These are phyloP conservation scores for Cataglyphis altisquamis DNA, from an alignment of 2,888 invertebrate species.

Conservation along the genomic window DNA sequence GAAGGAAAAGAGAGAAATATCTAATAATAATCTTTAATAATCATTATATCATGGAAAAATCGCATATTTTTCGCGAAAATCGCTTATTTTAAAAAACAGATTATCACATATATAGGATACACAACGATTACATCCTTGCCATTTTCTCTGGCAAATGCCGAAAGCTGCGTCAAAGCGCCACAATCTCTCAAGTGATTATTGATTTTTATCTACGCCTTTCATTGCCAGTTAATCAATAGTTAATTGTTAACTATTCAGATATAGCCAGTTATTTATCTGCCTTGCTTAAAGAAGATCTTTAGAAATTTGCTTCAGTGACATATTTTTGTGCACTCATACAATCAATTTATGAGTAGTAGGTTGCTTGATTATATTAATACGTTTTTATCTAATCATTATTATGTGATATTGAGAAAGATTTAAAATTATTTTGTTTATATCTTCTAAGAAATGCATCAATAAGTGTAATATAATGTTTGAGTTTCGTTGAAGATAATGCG, in stretches of 20 bases:
- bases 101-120: background rate
- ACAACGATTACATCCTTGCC: background rate
- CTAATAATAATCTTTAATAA: background rate
- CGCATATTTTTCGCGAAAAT: background rate
- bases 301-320: background rate
- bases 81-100: background rate
- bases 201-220: slow-evolving; percentile 31
- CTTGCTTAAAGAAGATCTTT: background rate
- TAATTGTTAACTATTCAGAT: slow-evolving; percentile 20
- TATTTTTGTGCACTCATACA: background rate
- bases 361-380: background rate
- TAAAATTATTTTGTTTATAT: background rate
- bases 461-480: background rate
- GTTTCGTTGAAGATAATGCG: background rate
- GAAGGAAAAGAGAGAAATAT: too few relatives aligned
- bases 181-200: slow-evolving; percentile 38
- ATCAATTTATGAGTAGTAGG: background rate
- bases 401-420: background rate
- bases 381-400: slow-evolving; percentile 29
- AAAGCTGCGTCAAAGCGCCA: slow-evolving; percentile 10
- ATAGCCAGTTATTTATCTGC: background rate
- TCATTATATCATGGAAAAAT: background rate
- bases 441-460: background rate
- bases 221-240: slow-evolving; percentile 24
- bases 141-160: background rate